A percentile compares a stretch with the other conserved stretches of the same genome.
Conservation (phyloP, 2,797 vertebrate genomes). For the Crypturellus tataupa region DNA sequence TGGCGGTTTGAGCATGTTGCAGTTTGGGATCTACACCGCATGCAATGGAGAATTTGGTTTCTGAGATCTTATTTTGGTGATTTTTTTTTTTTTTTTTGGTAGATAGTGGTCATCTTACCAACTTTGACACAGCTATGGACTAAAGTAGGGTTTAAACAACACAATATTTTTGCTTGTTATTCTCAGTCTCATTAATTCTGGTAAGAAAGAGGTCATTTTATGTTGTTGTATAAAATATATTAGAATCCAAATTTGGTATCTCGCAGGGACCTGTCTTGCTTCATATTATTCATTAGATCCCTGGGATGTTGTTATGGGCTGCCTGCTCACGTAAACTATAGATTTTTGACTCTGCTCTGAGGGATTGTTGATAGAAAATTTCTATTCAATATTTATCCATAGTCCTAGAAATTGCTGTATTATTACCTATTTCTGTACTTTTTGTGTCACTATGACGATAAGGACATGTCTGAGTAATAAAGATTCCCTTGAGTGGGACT, state of each 20-base stretch:
- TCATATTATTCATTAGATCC: background rate
- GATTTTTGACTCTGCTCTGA: constrained; percentile 19
- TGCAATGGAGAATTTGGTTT: background rate
- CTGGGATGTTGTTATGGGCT: background rate
- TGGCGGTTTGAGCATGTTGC: background rate
- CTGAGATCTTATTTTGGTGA: background rate
- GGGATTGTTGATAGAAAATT: constrained; percentile 39
- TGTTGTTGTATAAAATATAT: background rate
- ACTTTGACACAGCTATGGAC: background rate
- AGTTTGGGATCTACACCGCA: background rate
- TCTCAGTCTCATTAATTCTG: background rate
- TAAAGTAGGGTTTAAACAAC: background rate
- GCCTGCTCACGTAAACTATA: background rate
- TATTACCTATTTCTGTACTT: constrained; percentile 61
- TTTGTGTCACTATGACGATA: constrained; percentile 59
- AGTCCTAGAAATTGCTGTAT: constrained; percentile 31
- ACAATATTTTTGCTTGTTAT: background rate
- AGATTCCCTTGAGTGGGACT: constrained; percentile 66
- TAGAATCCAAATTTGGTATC: background rate
- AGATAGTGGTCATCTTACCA: background rate
- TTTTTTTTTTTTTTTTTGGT: no score
- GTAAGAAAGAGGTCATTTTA: background rate
- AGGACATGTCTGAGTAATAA: constrained; percentile 66
- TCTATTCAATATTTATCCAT: constrained; percentile 55
- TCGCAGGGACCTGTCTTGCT: background rate